A percentile compares a stretch with the other conserved stretches of the same genome.
These are phyloP conservation scores for Notothenia rossii DNA, from an alignment of 2,113 vertebrate species.

Conservation along the genomic window DNA sequence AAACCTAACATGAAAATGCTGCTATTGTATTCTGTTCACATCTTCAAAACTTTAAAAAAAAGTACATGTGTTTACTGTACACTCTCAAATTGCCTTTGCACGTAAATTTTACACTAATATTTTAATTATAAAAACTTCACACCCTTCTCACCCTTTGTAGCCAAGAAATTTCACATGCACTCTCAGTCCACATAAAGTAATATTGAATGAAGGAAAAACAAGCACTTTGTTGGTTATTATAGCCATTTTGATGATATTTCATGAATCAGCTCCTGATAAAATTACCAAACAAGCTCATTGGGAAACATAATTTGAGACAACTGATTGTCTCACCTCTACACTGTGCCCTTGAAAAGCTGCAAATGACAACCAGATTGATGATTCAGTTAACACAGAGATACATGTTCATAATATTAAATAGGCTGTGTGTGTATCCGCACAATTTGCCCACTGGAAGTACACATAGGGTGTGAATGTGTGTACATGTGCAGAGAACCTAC, in stretches of 20 bases:
- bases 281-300: constrained; percentile 51
- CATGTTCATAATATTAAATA: constrained; percentile 52
- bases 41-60: background rate
- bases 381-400: constrained; percentile 51
- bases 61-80: background rate
- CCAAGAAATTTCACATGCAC: constrained; percentile 13
- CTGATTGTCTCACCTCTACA: constrained; percentile 47
- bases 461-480: constrained; percentile 25
- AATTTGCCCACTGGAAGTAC: constrained; percentile 26
- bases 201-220: background rate
- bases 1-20: background rate
- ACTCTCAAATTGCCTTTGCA: constrained; percentile 3
- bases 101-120: background rate
- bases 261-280: constrained; percentile 30
- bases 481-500: constrained; percentile 23
- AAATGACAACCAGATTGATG: constrained; percentile 64
- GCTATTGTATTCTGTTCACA: background rate
- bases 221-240: background rate
- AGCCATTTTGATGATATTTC: constrained; percentile 5
- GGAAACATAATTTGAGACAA: constrained; percentile 42
- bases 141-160: constrained; percentile 12
- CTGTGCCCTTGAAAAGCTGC: constrained; percentile 43
- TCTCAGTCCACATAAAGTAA: background rate
- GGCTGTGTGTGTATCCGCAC: constrained; percentile 12
- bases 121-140: background rate